Conservation (phyloP, 2,888 invertebrate genomes). For the Netelia fuscicornis region DNA sequence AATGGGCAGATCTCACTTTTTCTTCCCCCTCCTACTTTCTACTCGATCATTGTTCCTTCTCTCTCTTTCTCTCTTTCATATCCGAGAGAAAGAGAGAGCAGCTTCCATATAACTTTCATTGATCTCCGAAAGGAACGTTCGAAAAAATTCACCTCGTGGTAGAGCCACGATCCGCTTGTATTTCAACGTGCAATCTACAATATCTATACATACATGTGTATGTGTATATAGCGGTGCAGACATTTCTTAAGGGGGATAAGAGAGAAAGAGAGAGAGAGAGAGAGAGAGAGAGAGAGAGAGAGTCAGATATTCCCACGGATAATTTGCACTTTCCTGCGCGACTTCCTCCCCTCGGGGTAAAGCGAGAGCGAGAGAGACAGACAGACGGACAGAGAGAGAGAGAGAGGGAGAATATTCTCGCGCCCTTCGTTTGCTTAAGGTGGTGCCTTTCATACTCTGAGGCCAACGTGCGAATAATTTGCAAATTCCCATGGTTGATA, state of each 20-base stretch:
- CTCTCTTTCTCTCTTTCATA: constrained; percentile 21
- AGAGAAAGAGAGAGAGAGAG: not conserved
- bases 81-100: not conserved
- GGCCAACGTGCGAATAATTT: constrained; percentile 63
- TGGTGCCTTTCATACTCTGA: constrained; percentile 25
- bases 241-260: not conserved
- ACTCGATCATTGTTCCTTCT: not conserved
- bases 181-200: too few species aligned
- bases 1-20: constrained; percentile 68
- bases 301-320: constrained; percentile 69
- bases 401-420: constrained; percentile 48
- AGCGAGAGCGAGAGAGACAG: not conserved
- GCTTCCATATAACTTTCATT: constrained; percentile 16
- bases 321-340: constrained; percentile 69
- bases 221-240: not conserved
- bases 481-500: too few species aligned
- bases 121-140: not conserved
- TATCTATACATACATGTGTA: too few species aligned
- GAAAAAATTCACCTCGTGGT: not conserved
- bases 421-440: constrained; percentile 46
- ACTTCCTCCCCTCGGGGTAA: constrained; percentile 57
- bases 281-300: not conserved
- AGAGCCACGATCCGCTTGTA: too few species aligned
- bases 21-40: constrained; percentile 25
- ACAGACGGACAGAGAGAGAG: not conserved